phyloP scores from a whole-genome alignment of 1,140 invertebrate genomes.

The Orchesella cincta region DNA sequence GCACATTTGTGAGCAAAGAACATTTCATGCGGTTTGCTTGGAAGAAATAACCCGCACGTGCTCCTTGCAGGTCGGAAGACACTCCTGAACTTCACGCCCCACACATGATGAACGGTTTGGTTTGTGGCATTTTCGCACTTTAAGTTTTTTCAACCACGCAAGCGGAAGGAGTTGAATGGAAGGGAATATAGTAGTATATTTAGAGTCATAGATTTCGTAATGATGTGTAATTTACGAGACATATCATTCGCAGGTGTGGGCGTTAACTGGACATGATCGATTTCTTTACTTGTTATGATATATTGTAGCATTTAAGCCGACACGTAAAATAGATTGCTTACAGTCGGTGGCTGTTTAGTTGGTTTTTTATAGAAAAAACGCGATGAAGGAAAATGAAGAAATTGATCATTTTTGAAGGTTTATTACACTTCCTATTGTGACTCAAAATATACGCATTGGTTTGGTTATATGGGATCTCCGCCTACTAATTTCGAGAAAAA shows the following conservation, averaged over 20 bases:
- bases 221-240: slow-evolving; percentile 14
- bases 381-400: too few relatives aligned
- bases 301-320: background rate
- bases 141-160: background rate
- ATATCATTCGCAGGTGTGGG: slow-evolving; percentile 1
- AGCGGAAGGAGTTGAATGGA: background rate
- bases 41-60: background rate
- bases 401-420: background rate
- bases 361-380: too few relatives aligned
- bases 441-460: background rate
- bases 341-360: too few relatives aligned
- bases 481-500: background rate
- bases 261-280: slow-evolving; percentile 10
- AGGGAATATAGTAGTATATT: background rate
- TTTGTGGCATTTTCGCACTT: background rate
- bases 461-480: background rate
- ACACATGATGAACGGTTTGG: background rate
- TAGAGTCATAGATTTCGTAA: background rate
- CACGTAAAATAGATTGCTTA: too few relatives aligned
- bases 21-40: background rate
- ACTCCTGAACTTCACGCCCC: background rate
- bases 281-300: background rate
- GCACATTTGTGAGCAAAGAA: background rate
- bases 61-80: background rate
- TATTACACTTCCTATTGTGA: background rate